Conservation (phyloP, 2,797 vertebrate genomes). For the Coregonus suidteri region DNA sequence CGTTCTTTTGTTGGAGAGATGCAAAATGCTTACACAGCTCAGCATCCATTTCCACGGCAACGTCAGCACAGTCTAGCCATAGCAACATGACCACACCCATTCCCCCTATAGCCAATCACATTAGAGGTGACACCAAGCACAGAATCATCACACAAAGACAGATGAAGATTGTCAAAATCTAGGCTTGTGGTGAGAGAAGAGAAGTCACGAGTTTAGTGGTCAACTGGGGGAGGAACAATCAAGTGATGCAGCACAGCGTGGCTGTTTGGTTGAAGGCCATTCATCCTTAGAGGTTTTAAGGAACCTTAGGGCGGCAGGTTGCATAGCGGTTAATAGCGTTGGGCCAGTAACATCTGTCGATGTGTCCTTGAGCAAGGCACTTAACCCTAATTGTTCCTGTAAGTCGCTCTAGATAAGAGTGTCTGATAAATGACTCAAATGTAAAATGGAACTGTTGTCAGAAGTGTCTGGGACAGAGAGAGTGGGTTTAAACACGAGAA, state of each 20-base stretch:
- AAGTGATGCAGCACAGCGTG: slow-evolving; percentile 6
- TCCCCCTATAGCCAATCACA: slow-evolving; percentile 21
- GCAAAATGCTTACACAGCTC: slow-evolving; percentile 19
- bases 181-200: slow-evolving; percentile 19
- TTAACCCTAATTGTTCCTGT: no score
- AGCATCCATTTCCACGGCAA: slow-evolving; percentile 26
- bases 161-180: slow-evolving; percentile 54
- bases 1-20: background rate
- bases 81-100: slow-evolving; percentile 11
- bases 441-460: slow-evolving; percentile 8
- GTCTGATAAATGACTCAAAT: no score
- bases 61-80: slow-evolving; percentile 44
- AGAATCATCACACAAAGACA: slow-evolving; percentile 26
- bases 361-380: no score
- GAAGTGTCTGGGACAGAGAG: slow-evolving; percentile 36
- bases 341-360: no score
- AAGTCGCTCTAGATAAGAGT: no score
- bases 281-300: slow-evolving; percentile 19
- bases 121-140: slow-evolving; percentile 35
- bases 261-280: slow-evolving; percentile 30
- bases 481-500: slow-evolving; percentile 48
- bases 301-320: no score
- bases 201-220: slow-evolving; percentile 7
- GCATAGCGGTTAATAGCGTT: no score
- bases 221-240: slow-evolving; percentile 15